Evolutionary conservation across 2,797 vertebrate species (phyloP).

Genomic region (Cossypha caffra): DNA sequence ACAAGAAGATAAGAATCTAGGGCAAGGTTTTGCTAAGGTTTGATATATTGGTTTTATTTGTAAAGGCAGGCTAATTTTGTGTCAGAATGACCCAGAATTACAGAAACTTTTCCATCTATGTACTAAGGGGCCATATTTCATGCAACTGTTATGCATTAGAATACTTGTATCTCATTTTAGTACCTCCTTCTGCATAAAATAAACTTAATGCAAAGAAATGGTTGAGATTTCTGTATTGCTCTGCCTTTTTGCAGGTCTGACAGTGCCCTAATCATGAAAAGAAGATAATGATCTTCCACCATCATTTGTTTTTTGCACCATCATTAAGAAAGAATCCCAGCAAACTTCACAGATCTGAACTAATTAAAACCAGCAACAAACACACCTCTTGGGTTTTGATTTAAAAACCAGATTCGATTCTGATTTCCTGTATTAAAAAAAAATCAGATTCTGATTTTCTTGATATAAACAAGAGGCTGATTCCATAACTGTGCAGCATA

Average conservation of each 20-base stretch:
- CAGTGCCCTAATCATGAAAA: background rate
- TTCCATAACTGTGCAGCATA: background rate
- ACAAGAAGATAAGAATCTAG: slow-evolving; percentile 31
- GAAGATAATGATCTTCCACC: background rate
- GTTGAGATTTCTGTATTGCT: background rate
- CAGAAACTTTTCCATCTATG: slow-evolving; percentile 39
- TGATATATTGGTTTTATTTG: slow-evolving; percentile 28
- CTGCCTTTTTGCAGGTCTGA: background rate
- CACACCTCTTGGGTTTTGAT: background rate
- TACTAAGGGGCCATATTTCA: slow-evolving; percentile 15
- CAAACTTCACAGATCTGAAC: background rate
- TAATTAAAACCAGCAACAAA: slow-evolving; percentile 1
- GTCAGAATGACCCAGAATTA: slow-evolving; percentile 64
- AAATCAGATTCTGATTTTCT: background rate
- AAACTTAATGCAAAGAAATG: background rate
- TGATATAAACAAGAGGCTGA: background rate
- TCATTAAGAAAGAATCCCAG: background rate
- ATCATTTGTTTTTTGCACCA: background rate
- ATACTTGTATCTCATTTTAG: background rate
- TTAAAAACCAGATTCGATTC: background rate
- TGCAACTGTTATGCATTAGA: background rate
- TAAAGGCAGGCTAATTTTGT: slow-evolving; percentile 36
- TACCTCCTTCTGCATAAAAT: background rate
- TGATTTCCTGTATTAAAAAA: background rate
- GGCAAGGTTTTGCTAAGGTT: background rate